Conservation (phyloP, 2,113 vertebrate genomes). For the Cryptotis parvus region DNA sequence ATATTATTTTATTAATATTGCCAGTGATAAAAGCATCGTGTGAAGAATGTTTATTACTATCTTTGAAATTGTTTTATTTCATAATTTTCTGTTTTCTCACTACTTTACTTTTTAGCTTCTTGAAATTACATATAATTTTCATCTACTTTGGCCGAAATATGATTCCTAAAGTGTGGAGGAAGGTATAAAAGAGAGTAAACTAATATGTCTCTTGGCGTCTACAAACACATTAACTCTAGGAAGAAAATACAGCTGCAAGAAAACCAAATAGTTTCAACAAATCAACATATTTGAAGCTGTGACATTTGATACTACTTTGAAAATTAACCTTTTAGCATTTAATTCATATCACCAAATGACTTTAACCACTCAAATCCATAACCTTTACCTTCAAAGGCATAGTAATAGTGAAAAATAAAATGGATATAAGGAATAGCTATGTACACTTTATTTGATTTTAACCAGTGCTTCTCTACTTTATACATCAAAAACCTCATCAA, state of each 20-base stretch:
- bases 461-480: conserved; percentile 36
- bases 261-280: conserved; percentile 45
- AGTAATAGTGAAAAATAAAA: neutral
- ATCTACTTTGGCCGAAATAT: neutral
- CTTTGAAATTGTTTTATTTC: neutral
- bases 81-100: neutral
- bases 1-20: conserved; percentile 24
- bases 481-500: conserved; percentile 29
- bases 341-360: neutral
- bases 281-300: conserved; percentile 24
- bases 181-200: neutral
- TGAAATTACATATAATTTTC: neutral
- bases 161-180: neutral
- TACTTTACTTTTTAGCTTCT: neutral
- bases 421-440: neutral
- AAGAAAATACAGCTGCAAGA: neutral
- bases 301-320: conserved; percentile 9
- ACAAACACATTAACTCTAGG: neutral
- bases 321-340: conserved; percentile 38
- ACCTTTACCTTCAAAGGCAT: conserved; percentile 3
- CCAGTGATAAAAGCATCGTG: neutral
- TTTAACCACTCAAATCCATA: neutral
- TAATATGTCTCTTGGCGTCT: neutral
- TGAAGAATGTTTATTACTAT: too few relatives aligned
- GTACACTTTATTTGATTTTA: conserved; percentile 9